Conservation (phyloP, 2,113 vertebrate species). For the Lontra canadensis region DNA sequence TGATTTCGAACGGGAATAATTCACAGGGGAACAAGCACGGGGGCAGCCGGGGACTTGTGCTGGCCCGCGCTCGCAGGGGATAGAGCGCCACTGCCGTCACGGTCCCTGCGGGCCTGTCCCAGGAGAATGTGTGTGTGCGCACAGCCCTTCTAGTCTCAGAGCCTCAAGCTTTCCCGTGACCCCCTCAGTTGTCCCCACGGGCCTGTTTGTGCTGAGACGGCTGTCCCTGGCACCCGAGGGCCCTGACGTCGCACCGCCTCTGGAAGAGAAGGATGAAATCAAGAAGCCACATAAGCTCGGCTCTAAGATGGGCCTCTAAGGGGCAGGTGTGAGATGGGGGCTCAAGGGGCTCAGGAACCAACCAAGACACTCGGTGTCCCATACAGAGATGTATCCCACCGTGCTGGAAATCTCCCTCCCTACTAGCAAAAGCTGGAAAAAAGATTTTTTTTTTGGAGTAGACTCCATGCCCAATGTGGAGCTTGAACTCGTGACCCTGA, state of each 20-base stretch:
- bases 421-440: not conserved
- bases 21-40: not conserved
- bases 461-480: not conserved
- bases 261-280: not conserved
- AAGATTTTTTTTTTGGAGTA: not conserved
- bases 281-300: not conserved
- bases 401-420: not conserved
- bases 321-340: not conserved
- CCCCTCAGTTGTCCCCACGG: not conserved
- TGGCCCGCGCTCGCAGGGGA: not conserved
- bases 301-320: fast-evolving
- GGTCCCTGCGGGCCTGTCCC: not conserved
- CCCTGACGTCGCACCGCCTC: not conserved
- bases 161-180: not conserved
- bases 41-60: not conserved
- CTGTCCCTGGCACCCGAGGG: not conserved
- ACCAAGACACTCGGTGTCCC: not conserved
- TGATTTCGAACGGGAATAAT: not conserved
- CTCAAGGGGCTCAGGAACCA: not conserved
- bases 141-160: not conserved
- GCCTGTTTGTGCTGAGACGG: not conserved
- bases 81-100: constrained; percentile 33
- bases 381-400: not conserved
- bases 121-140: not conserved
- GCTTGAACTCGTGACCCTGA: not conserved